Base-by-base conservation (phyloP, 1,140 invertebrate genomes). In the Penaeus japonicus region DNA sequence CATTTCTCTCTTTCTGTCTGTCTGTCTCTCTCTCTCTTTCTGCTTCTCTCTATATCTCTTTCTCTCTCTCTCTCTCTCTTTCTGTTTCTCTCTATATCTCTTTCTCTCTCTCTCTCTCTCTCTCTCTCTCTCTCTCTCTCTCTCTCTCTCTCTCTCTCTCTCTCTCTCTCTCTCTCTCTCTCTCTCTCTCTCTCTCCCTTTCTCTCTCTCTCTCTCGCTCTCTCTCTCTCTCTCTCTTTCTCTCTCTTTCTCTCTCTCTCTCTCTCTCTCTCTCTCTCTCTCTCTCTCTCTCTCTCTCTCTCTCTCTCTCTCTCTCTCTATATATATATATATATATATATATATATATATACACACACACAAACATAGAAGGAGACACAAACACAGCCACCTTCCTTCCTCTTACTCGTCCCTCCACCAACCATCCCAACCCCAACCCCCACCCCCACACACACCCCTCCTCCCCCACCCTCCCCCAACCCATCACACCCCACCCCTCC, bases 221-320 rank as follows among this genome's bases (percentile, higher is more conserved):
- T 15, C 12, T 24, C 24, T 15, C 77, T 32, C 24, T 79, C 18
- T 15, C 12, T 79, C 17, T 75, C 27, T 75, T 75, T 30, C 55
- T 53, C 77, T 83, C 39, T 59, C 81, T 53, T 35, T 83, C 39
- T 47, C 24, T 22, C 57, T n/a, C 22, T 17, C 24, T 53, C 20
- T 62, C 27, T 27, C 81, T 83, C 35, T 80, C 27, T 57, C 4
- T 73, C 47, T 85, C 47, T 79, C 22, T 55, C 70, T 86, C 55
- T 47, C 30, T 62, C 70, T 24, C 75, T 78, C 39, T 47, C 35
- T 84, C 55, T 22, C 59, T 70, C 47, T 12, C 22, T 32, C 24
- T 82, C 79, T 78, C 39, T 47, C 73, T 32, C 65, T 75, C 18
- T 73, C 39, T 75, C 10, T 27, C 54, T 27, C 47, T 85, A 15